phyloP scores from a whole-genome alignment of 92 coral and sea anemone species.

The Porites lobata region DNA sequence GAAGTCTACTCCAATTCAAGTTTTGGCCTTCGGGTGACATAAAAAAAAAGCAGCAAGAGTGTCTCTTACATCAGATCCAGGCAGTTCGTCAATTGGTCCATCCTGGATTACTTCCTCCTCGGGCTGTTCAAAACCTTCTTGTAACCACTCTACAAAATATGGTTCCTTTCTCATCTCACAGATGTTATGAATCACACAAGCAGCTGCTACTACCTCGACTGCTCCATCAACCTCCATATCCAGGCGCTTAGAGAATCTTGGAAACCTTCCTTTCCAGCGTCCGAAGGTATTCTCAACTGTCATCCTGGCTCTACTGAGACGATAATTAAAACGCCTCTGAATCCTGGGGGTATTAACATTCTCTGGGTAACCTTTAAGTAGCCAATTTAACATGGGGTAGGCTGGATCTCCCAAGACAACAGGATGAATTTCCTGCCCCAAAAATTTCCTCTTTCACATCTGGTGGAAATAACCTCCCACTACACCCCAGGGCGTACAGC shows the following conservation, averaged over 20 bases:
- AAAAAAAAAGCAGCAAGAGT: constrained; percentile 45
- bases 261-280: constrained; percentile 63
- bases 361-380: constrained; percentile 28
- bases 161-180: constrained; percentile 28
- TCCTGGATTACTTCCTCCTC: constrained; percentile 44
- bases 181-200: constrained; percentile 42
- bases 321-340: constrained; percentile 57
- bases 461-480: constrained; percentile 35
- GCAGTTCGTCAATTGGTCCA: constrained; percentile 27
- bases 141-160: neutral
- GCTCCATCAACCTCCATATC: constrained; percentile 38
- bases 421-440: constrained; percentile 33
- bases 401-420: constrained; percentile 58
- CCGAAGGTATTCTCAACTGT: constrained; percentile 70
- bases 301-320: constrained; percentile 59
- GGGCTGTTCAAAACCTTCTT: constrained; percentile 25
- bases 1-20: constrained; percentile 43
- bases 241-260: constrained; percentile 50
- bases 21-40: constrained; percentile 48
- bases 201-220: neutral
- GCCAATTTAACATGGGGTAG: constrained; percentile 57
- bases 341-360: constrained; percentile 43
- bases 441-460: constrained; percentile 10
- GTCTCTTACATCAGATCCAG: constrained; percentile 50
- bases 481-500: constrained; percentile 46